Evolutionary conservation across 2,113 vertebrate species (phyloP).

Genomic region (Syngnathoides biaculeatus): DNA sequence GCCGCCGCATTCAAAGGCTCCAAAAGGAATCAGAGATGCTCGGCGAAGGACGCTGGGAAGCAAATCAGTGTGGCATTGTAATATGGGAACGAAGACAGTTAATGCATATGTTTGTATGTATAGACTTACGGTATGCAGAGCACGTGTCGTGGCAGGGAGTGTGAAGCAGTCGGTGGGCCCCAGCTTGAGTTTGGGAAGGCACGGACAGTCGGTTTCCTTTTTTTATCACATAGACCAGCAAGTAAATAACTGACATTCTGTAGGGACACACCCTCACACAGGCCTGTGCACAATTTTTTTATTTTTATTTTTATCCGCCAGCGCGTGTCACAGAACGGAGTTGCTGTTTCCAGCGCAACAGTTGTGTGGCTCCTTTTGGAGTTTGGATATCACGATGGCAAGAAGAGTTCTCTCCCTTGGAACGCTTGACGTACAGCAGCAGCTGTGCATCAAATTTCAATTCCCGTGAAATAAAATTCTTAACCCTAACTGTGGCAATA

Average conservation of each 20-base stretch:
- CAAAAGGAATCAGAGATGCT: slow-evolving; percentile 47
- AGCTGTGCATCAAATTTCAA: too few species aligned
- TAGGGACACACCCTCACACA: slow-evolving; percentile 52
- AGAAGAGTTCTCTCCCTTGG: slow-evolving; percentile 16
- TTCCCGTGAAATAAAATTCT: too few species aligned
- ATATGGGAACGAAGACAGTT: slow-evolving; percentile 23
- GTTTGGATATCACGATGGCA: slow-evolving; percentile 8
- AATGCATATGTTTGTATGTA: slow-evolving; percentile 43
- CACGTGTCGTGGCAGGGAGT: slow-evolving; percentile 47
- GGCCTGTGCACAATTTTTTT: slow-evolving; percentile 49
- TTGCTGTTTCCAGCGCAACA: slow-evolving; percentile 10
- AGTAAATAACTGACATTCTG: slow-evolving; percentile 53
- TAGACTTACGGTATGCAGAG: slow-evolving; percentile 40
- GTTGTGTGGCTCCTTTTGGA: slow-evolving; percentile 29
- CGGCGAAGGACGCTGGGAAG: slow-evolving; percentile 1
- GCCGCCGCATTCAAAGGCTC: slow-evolving; percentile 35
- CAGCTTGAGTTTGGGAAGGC: slow-evolving; percentile 57
- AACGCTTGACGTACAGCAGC: slow-evolving; percentile 23
- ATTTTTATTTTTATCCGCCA: slow-evolving; percentile 13
- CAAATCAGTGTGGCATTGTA: slow-evolving; percentile 19
- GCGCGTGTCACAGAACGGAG: slow-evolving; percentile 41
- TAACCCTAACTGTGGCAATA: too few species aligned
- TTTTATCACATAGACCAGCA: slow-evolving; percentile 55
- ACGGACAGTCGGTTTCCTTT: slow-evolving; percentile 56
- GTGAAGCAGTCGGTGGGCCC: slow-evolving; percentile 44